Conservation (phyloP, 2,888 invertebrate species). For the Apocheima hispidaria region DNA sequence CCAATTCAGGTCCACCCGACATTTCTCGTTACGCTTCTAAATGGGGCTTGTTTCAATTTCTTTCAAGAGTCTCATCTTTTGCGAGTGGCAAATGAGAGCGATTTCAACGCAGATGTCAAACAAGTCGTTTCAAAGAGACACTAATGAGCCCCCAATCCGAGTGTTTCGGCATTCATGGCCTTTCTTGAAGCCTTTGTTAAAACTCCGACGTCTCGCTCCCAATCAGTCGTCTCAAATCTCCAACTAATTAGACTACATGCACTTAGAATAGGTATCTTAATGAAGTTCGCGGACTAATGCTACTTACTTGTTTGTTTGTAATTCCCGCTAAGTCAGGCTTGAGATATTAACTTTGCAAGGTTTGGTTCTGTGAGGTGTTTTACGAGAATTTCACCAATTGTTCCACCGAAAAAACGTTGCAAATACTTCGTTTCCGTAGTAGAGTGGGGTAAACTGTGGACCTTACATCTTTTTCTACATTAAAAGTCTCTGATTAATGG, state of each 20-base stretch:
- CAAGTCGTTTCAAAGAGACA: slow-evolving; percentile 61
- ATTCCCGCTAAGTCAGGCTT: slow-evolving; percentile 23
- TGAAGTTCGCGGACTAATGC: slow-evolving; percentile 37
- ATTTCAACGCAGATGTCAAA: slow-evolving; percentile 62
- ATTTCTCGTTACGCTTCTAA: slow-evolving; percentile 44
- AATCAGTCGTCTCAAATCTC: slow-evolving; percentile 46
- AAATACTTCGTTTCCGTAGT: neutral
- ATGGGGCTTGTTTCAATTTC: slow-evolving; percentile 55
- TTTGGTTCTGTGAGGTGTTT: slow-evolving; percentile 14
- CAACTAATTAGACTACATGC: slow-evolving; percentile 47
- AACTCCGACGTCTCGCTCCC: slow-evolving; percentile 31
- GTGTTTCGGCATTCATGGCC: slow-evolving; percentile 51
- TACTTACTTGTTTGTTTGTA: slow-evolving; percentile 41
- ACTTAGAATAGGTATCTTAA: slow-evolving; percentile 33
- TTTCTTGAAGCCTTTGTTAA: slow-evolving; percentile 43
- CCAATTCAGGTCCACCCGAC: slow-evolving; percentile 31
- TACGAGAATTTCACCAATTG: slow-evolving; percentile 7
- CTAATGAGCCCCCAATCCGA: slow-evolving; percentile 62
- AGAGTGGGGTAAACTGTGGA: neutral
- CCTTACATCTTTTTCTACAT: neutral
- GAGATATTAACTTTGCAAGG: slow-evolving; percentile 26
- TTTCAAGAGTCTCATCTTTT: slow-evolving; percentile 55
- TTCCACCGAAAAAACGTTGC: neutral
- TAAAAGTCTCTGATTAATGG: neutral
- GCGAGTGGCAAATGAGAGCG: slow-evolving; percentile 60